Conservation (phyloP, 2,113 vertebrate species). For the Drymodes brunneopygia region DNA sequence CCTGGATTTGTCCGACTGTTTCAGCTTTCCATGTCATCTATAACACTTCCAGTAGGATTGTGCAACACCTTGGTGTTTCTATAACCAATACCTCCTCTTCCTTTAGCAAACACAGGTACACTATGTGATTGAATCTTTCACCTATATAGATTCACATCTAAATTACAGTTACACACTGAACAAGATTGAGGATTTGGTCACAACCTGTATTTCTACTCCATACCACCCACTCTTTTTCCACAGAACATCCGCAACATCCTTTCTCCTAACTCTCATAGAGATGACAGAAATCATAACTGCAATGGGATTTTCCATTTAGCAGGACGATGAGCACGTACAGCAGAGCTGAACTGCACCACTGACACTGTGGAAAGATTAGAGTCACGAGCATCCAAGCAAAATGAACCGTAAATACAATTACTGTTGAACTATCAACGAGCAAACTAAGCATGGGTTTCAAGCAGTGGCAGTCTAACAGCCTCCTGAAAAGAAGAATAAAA, state of each 20-base stretch:
- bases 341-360: background rate
- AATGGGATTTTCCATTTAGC: slow-evolving; percentile 1
- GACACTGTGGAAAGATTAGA: background rate
- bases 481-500: background rate
- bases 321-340: background rate
- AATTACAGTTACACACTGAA: background rate
- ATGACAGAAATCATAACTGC: background rate
- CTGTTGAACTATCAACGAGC: background rate
- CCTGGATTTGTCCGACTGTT: background rate
- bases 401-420: background rate
- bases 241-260: background rate
- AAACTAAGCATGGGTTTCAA: background rate
- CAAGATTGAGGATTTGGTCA: background rate
- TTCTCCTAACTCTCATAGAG: background rate
- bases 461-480: background rate
- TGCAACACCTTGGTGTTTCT: background rate
- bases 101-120: background rate
- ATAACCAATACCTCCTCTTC: background rate
- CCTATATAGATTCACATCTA: background rate
- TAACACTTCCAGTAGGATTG: background rate
- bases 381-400: background rate
- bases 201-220: background rate
- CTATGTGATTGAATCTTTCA: background rate
- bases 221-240: background rate
- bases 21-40: background rate